Evolutionary conservation across 2,797 vertebrate species (phyloP), one percentile per base, ranked within the genome.

Genomic region (Mormyrops boulengeri): DNA sequence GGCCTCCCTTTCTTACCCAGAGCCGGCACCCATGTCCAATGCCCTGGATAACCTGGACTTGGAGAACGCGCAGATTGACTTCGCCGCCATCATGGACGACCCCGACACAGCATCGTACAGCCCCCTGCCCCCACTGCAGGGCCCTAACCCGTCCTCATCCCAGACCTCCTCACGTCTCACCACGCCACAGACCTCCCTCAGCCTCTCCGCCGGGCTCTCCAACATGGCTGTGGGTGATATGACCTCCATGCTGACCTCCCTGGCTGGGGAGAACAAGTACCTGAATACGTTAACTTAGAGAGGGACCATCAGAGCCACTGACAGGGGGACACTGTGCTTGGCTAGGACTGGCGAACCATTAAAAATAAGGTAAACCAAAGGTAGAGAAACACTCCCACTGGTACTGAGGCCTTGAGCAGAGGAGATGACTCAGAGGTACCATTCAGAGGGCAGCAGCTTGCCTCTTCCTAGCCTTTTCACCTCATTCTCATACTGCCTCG

Each of bases 181-280:
- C 88, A 97, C 96, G 22, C 96, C 95, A 6, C 96, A 95, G 92
- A 97, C 94, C 90, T 95, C 96, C 4, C 93, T 96, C 89, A 95
- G 94, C 88, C 93, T 97, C 34, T 94, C 96, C n/a, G 92, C 95
- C 0, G 94, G 96, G 44, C 94, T 97, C 82, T 96, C 97, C 92
- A 99, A 99, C 95, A 99, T 99, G 98, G 98, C 98, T 1, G 97
- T 99, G 80, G 97, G 98, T 0, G 98, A 99, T 93, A 98, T 99
- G 98, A 99, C 96, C 41, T 98, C 98, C 92, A 97, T 99, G 96
- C 93, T 99, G 92, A 98, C 97, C 91, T 97, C 97, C 2, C 93
- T 99, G 91, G 97, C 97, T n/a, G 98, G 97, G 85, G 98, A 99
- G 92, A 99, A 97, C 93, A 98, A 99, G 92, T 99, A 98, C 92